Conservation (phyloP, 2,113 vertebrate species). For the Tinamus guttatus region DNA sequence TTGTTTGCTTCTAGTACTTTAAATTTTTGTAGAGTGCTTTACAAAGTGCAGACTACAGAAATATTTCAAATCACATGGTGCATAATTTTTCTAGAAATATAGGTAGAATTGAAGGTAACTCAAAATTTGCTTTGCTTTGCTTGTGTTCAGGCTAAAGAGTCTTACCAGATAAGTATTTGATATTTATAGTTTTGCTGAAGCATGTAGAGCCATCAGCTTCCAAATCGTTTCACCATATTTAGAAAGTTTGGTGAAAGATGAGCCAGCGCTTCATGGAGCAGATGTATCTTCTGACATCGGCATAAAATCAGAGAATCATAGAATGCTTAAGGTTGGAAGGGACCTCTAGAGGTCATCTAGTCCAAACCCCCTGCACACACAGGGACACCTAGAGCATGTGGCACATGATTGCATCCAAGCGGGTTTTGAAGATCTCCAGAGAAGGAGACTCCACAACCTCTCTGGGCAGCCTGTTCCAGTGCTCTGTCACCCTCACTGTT, state of each 20-base stretch:
- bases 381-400: too few relatives aligned
- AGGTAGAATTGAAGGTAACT: background rate
- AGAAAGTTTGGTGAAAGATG: background rate
- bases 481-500: too few relatives aligned
- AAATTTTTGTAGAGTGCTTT: background rate
- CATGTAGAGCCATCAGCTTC: slow-evolving; percentile 3
- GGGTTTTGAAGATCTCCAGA: too few relatives aligned
- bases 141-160: background rate
- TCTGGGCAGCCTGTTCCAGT: too few relatives aligned
- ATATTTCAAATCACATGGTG: background rate
- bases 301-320: too few relatives aligned
- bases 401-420: too few relatives aligned
- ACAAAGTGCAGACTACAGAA: background rate
- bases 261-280: slow-evolving; percentile 4
- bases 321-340: too few relatives aligned
- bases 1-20: background rate
- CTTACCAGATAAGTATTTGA: background rate
- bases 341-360: too few relatives aligned
- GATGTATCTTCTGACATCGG: too few relatives aligned
- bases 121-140: background rate
- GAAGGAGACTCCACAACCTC: too few relatives aligned
- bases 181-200: slow-evolving; percentile 24
- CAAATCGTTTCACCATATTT: background rate
- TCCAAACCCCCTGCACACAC: too few relatives aligned
- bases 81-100: background rate